Conservation (phyloP, 2,797 vertebrate genomes). For the Emydoidea blandingii region DNA sequence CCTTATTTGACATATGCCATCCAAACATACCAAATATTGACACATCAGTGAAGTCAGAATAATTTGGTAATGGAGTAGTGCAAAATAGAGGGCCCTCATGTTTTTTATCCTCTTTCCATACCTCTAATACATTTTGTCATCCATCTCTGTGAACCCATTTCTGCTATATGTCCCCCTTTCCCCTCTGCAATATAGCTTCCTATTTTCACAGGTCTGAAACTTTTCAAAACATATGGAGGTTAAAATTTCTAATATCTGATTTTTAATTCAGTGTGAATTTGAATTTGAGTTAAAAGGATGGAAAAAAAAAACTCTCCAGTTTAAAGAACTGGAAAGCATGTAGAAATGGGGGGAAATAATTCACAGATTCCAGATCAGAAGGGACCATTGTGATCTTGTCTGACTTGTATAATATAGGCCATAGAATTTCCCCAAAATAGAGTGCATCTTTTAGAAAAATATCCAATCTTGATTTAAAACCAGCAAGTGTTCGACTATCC, state of each 20-base stretch:
- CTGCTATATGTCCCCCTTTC: neutral
- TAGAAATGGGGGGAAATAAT: neutral
- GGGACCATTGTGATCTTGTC: neutral
- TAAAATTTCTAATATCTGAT: neutral
- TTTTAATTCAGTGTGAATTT: neutral
- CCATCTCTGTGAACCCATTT: neutral
- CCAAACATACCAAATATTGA: neutral
- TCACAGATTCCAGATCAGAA: neutral
- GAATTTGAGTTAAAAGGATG: neutral
- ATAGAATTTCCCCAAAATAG: neutral
- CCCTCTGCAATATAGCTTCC: neutral
- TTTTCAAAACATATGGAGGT: neutral
- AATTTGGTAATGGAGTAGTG: neutral
- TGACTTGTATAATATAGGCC: neutral
- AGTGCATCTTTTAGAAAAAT: neutral
- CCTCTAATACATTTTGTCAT: neutral
- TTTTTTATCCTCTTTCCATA: neutral
- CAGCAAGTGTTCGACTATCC: neutral
- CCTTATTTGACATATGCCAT: neutral
- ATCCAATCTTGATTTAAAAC: neutral
- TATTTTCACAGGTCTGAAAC: neutral
- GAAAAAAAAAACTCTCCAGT: neutral
- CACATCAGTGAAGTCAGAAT: neutral
- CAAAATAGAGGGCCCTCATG: neutral
- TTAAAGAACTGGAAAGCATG: neutral